phyloP scores from a whole-genome alignment of 2,113 vertebrate species.

The Ciconia boyciana region DNA sequence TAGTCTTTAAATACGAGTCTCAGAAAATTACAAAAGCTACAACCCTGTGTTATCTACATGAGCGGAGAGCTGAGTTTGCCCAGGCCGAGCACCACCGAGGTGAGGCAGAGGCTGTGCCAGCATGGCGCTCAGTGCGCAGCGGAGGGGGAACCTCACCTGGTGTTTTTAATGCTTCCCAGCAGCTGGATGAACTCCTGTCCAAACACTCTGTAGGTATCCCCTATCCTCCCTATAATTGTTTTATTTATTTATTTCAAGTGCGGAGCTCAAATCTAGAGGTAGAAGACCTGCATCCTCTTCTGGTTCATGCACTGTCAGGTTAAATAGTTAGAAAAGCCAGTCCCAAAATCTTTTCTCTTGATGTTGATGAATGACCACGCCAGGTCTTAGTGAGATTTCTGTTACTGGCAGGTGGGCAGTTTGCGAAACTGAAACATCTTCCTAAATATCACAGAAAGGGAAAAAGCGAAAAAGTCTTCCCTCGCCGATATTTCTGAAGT shows the following conservation, averaged over 20 bases:
- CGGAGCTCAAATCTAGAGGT: neutral
- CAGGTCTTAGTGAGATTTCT: neutral
- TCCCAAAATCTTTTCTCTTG: neutral
- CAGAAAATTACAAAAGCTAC: neutral
- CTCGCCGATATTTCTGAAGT: neutral
- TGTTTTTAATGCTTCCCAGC: neutral
- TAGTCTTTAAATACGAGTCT: accelerated
- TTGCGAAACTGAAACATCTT: neutral
- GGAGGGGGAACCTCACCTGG: neutral
- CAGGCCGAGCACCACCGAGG: accelerated
- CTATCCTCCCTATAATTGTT: neutral
- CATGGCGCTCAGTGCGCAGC: accelerated
- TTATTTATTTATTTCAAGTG: neutral
- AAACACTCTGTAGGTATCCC: neutral
- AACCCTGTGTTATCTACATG: neutral
- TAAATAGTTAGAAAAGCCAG: neutral
- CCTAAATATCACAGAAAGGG: neutral
- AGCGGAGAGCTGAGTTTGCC: neutral
- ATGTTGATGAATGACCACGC: neutral
- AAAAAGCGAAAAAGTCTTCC: neutral
- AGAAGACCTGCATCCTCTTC: neutral
- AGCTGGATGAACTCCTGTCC: neutral
- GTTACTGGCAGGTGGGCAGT: neutral
- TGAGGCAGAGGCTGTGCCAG: neutral
- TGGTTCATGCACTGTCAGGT: neutral